Evolutionary conservation across 64 coral and sea anemone species (phyloP).

Genomic region (Porites lutea): DNA sequence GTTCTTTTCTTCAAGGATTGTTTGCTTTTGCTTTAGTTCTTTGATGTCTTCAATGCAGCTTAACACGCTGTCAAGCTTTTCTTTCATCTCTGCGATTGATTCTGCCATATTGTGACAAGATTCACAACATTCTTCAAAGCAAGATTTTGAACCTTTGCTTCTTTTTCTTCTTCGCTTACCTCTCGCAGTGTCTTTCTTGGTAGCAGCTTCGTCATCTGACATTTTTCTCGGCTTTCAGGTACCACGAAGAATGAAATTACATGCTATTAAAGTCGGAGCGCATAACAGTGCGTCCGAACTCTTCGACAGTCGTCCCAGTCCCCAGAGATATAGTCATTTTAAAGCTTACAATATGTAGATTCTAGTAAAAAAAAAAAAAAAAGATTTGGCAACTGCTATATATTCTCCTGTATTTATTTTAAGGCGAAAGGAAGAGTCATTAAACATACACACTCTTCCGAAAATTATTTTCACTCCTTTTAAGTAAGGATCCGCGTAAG

Average conservation of each 20-base stretch:
- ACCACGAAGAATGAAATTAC: background rate
- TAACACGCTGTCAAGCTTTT: background rate
- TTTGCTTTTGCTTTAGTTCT: slow-evolving; percentile 17
- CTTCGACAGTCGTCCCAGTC: background rate
- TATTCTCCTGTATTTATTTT: too few species aligned
- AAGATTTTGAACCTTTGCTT: background rate
- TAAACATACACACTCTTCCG: too few species aligned
- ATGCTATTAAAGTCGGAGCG: background rate
- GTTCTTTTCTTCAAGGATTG: background rate
- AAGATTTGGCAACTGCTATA: too few species aligned
- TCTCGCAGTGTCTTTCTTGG: background rate
- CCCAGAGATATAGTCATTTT: too few species aligned
- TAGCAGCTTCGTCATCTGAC: background rate
- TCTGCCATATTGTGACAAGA: too few species aligned
- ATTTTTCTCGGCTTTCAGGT: background rate
- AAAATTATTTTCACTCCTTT: too few species aligned
- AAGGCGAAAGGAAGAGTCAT: too few species aligned
- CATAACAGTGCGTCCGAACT: background rate
- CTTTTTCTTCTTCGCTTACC: slow-evolving; percentile 29
- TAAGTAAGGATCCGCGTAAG: too few species aligned
- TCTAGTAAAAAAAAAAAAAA: too few species aligned
- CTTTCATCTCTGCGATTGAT: too few species aligned
- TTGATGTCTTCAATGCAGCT: slow-evolving; percentile 9
- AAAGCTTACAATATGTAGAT: too few species aligned
- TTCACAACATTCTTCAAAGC: too few species aligned